Conservation (phyloP, 2,113 vertebrate species). For the Bolborhynchus lineola region DNA sequence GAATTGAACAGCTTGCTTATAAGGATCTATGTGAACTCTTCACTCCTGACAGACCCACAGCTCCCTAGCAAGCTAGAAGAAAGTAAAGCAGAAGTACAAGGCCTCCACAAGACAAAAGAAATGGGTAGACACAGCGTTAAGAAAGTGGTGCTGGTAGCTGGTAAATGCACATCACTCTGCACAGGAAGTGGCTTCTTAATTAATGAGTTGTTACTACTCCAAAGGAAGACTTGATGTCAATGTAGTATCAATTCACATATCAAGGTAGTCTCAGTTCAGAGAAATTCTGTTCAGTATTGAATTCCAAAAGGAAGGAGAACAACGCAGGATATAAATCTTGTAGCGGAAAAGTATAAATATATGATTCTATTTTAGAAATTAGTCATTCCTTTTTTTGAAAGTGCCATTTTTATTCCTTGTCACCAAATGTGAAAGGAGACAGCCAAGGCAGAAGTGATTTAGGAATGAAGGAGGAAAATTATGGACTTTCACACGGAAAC, state of each 20-base stretch:
- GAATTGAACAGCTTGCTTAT: not conserved
- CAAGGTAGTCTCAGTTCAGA: not conserved
- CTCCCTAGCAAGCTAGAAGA: not conserved
- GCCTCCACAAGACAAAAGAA: not conserved
- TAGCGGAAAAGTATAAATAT: not conserved
- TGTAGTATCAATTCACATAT: not conserved
- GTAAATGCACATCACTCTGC: not conserved
- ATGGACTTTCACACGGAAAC: not conserved
- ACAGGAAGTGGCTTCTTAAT: not conserved
- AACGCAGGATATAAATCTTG: not conserved
- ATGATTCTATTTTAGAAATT: not conserved
- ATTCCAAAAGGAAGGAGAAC: not conserved
- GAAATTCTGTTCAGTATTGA: not conserved
- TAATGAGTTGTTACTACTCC: not conserved
- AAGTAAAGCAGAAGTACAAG: not conserved
- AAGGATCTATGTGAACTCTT: not conserved
- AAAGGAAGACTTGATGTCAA: not conserved
- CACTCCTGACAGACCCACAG: not conserved
- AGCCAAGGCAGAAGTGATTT: not conserved
- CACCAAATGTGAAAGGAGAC: not conserved
- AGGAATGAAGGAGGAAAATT: not conserved
- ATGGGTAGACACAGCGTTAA: accelerated
- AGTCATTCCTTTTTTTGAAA: not conserved
- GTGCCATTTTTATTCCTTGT: slow-evolving; percentile 21
- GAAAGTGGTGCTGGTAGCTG: not conserved